Evolutionary conservation across 2,113 vertebrate genomes (phyloP), one percentile per base, ranked within the genome.

Genomic region (Phyllostomus hastatus): DNA sequence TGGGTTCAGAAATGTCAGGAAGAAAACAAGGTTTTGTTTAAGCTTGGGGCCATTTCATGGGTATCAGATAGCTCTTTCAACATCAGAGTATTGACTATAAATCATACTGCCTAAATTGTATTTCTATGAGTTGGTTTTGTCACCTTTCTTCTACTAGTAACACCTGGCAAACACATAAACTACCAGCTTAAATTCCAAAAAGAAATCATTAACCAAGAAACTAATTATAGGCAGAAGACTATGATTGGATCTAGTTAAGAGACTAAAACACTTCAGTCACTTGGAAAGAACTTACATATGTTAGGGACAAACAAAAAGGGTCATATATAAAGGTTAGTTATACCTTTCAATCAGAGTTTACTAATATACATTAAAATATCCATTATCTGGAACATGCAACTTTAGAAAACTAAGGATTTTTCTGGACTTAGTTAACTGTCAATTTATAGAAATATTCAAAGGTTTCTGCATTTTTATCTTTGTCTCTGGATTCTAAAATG

Each of bases 401-500:
- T 76, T 94, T 12, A 91, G 33, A 10, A 80, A 96, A 92, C 20
- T 52, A 59, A 90, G 28, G 66, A 41, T 64, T 84, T 79, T 79
- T 41, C 19, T 90, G 70, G 28, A 82, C 10, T 15, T 73, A 41
- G 69, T 81, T 91, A 85, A 87, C 19, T 88, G n/a, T 72, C 31
- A 92, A 54, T 86, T 69, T 80, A 88, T 88, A 64, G 88, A 90
- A 91, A 82, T 66, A 80, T 76, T 83, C 54, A 79, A 88, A 96
- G 28, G 85, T 75, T 81, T 83, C 28, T 69, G 41, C 43, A 81
- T 96, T 96, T 31, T 19, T 69, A 61, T 57, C 41, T 96, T 84
- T 80, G 48, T 20, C 38, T 87, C 43, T 8, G 66, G 15, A 43
- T 91, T 87, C 41, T 92, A 88, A 94, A 78, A 59, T 31, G 19